Evolutionary conservation across 2,888 invertebrate genomes (phyloP), one percentile per base, ranked within the genome.

Genomic region (Drosophila sordidapex): DNA sequence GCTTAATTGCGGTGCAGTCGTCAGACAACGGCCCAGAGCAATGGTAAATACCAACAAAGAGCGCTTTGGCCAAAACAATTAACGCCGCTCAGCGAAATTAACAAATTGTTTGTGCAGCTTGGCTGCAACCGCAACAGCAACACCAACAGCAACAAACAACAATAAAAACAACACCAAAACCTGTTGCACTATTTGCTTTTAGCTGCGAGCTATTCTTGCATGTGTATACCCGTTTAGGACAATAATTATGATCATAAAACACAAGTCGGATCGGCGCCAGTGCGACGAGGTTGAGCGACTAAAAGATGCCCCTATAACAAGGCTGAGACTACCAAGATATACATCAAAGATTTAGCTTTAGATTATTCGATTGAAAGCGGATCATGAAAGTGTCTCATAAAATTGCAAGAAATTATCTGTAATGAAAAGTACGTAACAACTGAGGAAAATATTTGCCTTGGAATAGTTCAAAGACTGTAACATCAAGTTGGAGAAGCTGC

Each of bases 31-130:
- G 48, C 61, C 53, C 57, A 58, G 63, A 52, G 40, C 43, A 31
- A 68, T 40, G n/a, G 29, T 6, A 31, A 72, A 53, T 15, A 49
- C 46, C 57, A 57, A 49, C 46, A 52, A 53, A 61, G 51, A 67
- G 62, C 81, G 82, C 83, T 84, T 80, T 84, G 84, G 84, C 75
- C 79, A 83, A 76, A 81, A 88, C 74, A 85, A 88, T 85, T 88
- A 85, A 76, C 82, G 79, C 62, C 66, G 73, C 73, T 74, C 76
- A 81, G 71, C 68, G 62, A 79, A 78, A 76, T 81, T 76, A 87
- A 76, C 85, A 87, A 82, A 87, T 85, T 81, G 84, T 71, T 74
- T 74, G 70, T 63, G 79, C 66, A 62, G 70, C 51, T 60, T 65
- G 53, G 63, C 49, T 35, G n/a, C 54, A 56, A 36, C 38, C 25